phyloP scores from a whole-genome alignment of 2,797 vertebrate genomes.

The Champsocephalus esox region DNA sequence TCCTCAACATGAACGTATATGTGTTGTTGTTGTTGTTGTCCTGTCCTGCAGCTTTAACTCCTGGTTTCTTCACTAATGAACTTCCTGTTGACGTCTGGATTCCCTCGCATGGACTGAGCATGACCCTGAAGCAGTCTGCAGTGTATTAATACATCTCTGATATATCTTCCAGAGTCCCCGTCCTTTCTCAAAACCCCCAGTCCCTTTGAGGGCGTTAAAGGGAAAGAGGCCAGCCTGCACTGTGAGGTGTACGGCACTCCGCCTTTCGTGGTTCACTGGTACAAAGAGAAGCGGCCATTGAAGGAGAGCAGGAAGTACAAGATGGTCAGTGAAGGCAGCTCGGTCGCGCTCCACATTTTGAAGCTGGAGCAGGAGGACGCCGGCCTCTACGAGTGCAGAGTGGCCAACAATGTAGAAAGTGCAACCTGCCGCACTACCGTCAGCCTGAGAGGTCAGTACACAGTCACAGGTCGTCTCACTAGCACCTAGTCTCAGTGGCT shows the following conservation, averaged over 20 bases:
- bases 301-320: conserved; percentile 94
- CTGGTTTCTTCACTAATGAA: neutral
- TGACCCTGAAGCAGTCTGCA: conserved; percentile 24
- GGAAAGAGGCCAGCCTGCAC: conserved; percentile 91
- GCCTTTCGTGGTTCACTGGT: conserved; percentile 94
- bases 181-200: conserved; percentile 90
- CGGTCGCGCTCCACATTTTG: conserved; percentile 90
- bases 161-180: conserved; percentile 89
- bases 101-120: conserved; percentile 56
- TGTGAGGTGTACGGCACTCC: conserved; percentile 93
- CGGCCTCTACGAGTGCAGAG: conserved; percentile 92
- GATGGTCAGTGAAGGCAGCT: conserved; percentile 89
- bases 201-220: conserved; percentile 88
- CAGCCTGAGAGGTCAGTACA: conserved; percentile 91
- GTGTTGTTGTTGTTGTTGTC: too few species aligned
- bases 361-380: conserved; percentile 89
- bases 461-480: neutral
- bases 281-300: conserved; percentile 93
- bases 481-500: neutral
- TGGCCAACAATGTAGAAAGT: conserved; percentile 91
- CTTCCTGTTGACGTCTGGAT: conserved; percentile 9
- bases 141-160: conserved; percentile 75
- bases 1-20: too few species aligned
- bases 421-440: conserved; percentile 85
- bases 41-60: too few species aligned